Percentiles rank a stretch among this genome's conserved stretches.
These are phyloP conservation scores for Rhynchomys soricoides DNA, from an alignment of 2,113 vertebrate species.

Conservation along the genomic window DNA sequence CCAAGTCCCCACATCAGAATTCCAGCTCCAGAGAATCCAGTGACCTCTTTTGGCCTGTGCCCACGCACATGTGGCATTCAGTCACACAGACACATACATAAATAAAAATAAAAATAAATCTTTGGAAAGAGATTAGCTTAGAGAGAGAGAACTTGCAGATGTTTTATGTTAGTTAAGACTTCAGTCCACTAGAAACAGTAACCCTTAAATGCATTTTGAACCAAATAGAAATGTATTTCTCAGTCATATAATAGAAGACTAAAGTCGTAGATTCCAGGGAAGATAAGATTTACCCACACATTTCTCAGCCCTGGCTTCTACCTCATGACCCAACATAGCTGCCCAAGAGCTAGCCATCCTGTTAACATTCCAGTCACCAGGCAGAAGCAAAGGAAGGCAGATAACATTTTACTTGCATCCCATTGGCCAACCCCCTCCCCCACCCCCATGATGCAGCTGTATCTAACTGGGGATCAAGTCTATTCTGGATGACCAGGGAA, in stretches of 20 bases:
- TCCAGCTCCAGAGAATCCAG: neutral
- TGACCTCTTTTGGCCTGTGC: neutral
- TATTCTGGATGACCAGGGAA: neutral
- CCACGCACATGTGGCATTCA: neutral
- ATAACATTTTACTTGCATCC: neutral
- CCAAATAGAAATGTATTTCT: neutral
- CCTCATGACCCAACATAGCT: neutral
- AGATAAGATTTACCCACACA: neutral
- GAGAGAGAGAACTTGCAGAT: neutral
- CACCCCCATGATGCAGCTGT: no score
- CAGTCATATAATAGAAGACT: neutral
- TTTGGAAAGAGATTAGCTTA: neutral
- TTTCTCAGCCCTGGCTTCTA: neutral
- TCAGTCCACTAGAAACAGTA: neutral
- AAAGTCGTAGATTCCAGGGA: neutral
- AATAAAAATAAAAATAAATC: neutral
- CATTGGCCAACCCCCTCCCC: neutral
- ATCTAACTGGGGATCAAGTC: neutral
- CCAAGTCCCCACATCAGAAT: neutral
- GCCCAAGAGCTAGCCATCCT: neutral
- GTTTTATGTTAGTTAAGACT: neutral
- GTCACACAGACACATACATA: neutral
- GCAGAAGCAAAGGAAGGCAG: neutral
- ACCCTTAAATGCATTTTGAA: slow-evolving; percentile 4
- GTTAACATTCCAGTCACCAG: neutral